Evolutionary conservation across 2,888 invertebrate genomes (phyloP), one percentile per base, ranked within the genome.

Genomic region (Synergus japonicus): DNA sequence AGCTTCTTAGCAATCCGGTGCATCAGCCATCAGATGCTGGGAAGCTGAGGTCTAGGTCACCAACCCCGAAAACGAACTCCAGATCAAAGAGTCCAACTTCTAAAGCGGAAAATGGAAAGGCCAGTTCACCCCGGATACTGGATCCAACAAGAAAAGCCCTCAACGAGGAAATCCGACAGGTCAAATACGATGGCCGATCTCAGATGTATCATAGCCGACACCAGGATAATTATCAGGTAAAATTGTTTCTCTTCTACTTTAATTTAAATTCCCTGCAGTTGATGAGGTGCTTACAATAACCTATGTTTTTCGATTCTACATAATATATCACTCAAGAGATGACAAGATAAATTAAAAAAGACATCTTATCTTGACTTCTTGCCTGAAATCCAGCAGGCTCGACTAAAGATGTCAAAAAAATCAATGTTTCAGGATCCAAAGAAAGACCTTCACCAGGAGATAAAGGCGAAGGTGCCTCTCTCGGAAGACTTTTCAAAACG

Each of bases 61-160:
- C 93, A 81, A 93, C 93, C 82, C 92, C 93, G 4, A 93, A 93
- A 86, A 91, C 93, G 1, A 90, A 88, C 37, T 84, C 92, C 18
- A 84, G 88, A 76, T 86, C 87, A 29, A 85, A 82, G 82, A 89
- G 86, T 76, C 90, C 86, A 22, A 88, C 87, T 86, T 89, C 85
- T 83, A 89, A 86, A 69, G 22, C 79, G 37, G 88, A 88, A 8
- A 79, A 67, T 8, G 60, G 77, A 77, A 79, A 83, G 76, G 60
- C 83, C 22, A 84, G 58, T 41, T 78, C 80, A 12, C 76, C 79
- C 2, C 82, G 79, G 79, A 81, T 60, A 46, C 78, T 85, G 22
- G 87, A 87, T 58, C 80, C 83, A 4, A 84, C 83, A 2, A 85
- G 84, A 73, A 85, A 86, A 73, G 84, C 84, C 8, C 79, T 86